Conservation (phyloP, 2,797 vertebrate genomes). For the Pachyuromys duprasi region DNA sequence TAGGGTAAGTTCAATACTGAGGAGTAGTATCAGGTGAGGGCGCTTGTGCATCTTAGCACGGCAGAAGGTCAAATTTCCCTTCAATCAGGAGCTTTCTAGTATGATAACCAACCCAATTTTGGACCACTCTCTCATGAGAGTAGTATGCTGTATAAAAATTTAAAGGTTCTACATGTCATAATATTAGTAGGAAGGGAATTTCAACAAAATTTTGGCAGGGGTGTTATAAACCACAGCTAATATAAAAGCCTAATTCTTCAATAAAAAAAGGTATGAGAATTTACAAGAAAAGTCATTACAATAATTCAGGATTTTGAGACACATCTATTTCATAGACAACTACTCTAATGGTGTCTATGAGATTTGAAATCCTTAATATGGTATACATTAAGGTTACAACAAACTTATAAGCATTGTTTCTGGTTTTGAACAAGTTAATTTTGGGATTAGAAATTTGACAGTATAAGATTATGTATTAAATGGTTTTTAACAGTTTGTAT, state of each 20-base stretch:
- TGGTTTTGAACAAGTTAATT: not conserved
- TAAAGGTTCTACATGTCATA: not conserved
- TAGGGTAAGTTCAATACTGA: not conserved
- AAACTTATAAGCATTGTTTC: not conserved
- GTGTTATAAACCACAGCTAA: not conserved
- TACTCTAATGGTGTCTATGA: not conserved
- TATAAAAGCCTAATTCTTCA: not conserved
- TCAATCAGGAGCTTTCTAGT: not conserved
- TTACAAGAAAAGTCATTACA: not conserved
- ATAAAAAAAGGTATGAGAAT: not conserved
- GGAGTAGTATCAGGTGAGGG: not conserved
- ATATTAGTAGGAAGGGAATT: not conserved
- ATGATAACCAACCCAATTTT: not conserved
- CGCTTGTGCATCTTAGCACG: not conserved
- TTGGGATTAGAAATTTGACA: conserved; percentile 20
- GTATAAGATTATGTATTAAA: not conserved
- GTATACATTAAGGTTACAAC: not conserved
- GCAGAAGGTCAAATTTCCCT: not conserved
- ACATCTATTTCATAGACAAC: not conserved
- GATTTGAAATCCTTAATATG: not conserved
- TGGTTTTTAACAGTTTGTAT: not conserved
- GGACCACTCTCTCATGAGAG: not conserved
- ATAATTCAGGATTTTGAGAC: not conserved
- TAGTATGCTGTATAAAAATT: not conserved
- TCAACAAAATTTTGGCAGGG: not conserved